Conservation (phyloP, 2,797 vertebrate genomes). For the Sylvia borin region DNA sequence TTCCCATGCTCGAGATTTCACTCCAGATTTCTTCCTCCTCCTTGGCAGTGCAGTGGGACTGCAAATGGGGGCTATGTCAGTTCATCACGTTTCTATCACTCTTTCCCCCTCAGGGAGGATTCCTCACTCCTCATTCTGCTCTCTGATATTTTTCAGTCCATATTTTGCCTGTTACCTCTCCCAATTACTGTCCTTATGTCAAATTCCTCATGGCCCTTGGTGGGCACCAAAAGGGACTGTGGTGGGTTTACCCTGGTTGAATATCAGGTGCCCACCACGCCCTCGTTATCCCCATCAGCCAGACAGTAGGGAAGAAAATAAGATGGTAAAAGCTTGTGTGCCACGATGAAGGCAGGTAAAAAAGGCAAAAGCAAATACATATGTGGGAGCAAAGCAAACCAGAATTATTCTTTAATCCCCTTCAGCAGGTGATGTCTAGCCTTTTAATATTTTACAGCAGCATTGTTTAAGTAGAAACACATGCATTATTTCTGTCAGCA, state of each 20-base stretch:
- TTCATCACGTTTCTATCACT: neutral
- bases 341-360: neutral
- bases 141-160: neutral
- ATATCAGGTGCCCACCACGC: neutral
- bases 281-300: neutral
- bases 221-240: neutral
- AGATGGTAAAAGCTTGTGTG: neutral
- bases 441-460: neutral
- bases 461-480: neutral
- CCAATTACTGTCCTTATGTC: neutral
- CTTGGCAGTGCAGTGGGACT: accelerated
- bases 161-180: neutral
- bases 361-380: neutral
- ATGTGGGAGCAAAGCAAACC: neutral
- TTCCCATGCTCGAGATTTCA: neutral
- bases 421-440: neutral
- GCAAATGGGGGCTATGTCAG: neutral
- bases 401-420: neutral
- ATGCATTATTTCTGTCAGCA: neutral
- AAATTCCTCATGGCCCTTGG: neutral
- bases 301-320: neutral
- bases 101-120: neutral
- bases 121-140: neutral
- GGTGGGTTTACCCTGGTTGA: neutral
- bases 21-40: neutral